Base-by-base conservation (phyloP, 2,888 invertebrate genomes). In the Oxytorus armatus region DNA sequence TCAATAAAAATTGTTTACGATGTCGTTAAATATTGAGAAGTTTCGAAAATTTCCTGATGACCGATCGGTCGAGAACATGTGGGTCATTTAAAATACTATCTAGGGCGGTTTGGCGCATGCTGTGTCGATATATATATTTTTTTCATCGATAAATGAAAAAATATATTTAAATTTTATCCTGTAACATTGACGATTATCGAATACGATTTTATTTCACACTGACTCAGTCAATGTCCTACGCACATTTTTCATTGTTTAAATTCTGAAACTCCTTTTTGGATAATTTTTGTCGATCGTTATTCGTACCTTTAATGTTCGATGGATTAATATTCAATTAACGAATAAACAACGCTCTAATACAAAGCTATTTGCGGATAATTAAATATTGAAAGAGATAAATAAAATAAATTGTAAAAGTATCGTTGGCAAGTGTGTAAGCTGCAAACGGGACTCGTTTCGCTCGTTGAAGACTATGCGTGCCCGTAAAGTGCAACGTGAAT, bases 401-500 rank as follows among this genome's bases (percentile, higher is more conserved):
- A n/a, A n/a, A n/a, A n/a, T n/a, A n/a, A n/a, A n/a, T n/a, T n/a
- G n/a, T n/a, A n/a, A n/a, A n/a, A n/a, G n/a, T n/a, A n/a, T n/a
- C n/a, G n/a, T n/a, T n/a, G n/a, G n/a, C n/a, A n/a, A n/a, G n/a
- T n/a, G n/a, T n/a, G n/a, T n/a, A n/a, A n/a, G n/a, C n/a, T n/a
- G n/a, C n/a, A n/a, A n/a, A n/a, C n/a, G n/a, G n/a, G n/a, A n/a
- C n/a, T 18, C 21, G 23, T 36, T 49, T 51, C 3, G 7, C 21
- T 65, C 29, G 36, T 11, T 51, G 25, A n/a, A 44, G 33, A 74
- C 57, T 21, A 21, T 77, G 65, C 65, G 51, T 72, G 61, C 42
- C 66, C 49, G 57, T 44, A 39, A 75, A 59, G 70, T 81, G 81
- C 69, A 81, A 75, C 65, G 21, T 53, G 53, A 78, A 53, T 10